A percentile compares a stretch with the other conserved stretches of the same genome.
These are phyloP conservation scores for Elanoides forficatus DNA, from an alignment of 2,113 vertebrate genomes.

Conservation along the genomic window DNA sequence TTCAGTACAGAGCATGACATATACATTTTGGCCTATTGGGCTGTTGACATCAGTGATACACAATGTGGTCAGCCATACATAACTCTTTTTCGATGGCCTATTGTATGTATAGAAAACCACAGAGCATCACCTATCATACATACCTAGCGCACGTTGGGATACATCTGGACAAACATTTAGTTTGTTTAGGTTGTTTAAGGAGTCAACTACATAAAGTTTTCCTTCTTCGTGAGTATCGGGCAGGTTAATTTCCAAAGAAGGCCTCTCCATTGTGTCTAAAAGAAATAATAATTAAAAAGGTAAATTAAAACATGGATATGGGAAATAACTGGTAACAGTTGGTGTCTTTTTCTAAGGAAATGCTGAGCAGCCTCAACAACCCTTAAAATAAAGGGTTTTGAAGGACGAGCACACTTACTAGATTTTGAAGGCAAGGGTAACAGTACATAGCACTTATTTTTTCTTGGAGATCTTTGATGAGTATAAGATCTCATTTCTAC, in stretches of 20 bases:
- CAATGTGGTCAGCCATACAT: background rate
- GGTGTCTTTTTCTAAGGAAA: background rate
- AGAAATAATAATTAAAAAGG: background rate
- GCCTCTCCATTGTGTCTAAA: conserved; percentile 70
- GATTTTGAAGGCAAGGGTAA: background rate
- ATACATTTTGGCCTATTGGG: background rate
- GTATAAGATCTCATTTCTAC: background rate
- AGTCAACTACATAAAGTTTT: conserved; percentile 79
- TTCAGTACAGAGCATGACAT: background rate
- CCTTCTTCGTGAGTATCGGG: conserved; percentile 49
- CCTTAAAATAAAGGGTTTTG: background rate
- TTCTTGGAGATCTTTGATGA: background rate
- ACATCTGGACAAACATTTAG: conserved; percentile 64
- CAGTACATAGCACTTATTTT: background rate
- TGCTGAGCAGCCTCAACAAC: background rate
- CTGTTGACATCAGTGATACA: background rate
- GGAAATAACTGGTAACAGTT: background rate
- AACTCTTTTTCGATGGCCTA: background rate
- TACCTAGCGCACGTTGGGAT: conserved; percentile 50
- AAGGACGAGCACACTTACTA: background rate
- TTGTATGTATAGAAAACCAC: background rate
- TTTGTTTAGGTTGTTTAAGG: conserved; percentile 79
- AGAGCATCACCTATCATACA: background rate
- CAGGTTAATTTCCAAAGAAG: conserved; percentile 51
- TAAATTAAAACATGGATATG: background rate